Evolutionary conservation across 2,113 vertebrate species (phyloP).

Genomic region (Melanerpes aurifrons): DNA sequence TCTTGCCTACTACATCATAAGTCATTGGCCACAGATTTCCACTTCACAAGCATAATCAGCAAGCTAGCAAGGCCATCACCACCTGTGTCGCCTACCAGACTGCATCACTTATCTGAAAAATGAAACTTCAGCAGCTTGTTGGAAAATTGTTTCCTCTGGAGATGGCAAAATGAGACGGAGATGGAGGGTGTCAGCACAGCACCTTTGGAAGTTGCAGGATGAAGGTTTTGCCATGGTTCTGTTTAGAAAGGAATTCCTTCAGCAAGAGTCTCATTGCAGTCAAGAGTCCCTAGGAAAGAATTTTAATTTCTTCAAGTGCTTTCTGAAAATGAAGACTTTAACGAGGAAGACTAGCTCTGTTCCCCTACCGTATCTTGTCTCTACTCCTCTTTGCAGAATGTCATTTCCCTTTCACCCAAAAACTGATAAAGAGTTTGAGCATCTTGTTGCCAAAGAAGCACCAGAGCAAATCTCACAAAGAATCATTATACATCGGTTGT

Average conservation of each 20-base stretch:
- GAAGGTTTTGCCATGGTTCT: background rate
- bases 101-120: background rate
- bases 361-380: background rate
- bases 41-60: background rate
- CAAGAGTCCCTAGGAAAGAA: background rate
- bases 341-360: background rate
- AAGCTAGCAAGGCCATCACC: accelerated
- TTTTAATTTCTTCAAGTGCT: background rate
- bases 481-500: background rate
- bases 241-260: background rate
- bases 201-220: background rate
- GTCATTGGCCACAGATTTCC: background rate
- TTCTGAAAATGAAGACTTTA: background rate
- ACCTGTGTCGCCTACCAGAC: background rate
- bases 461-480: background rate
- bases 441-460: background rate
- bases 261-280: background rate
- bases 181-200: background rate
- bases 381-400: background rate
- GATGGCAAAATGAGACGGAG: background rate
- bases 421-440: background rate
- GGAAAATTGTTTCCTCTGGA: background rate
- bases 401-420: background rate
- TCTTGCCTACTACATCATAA: background rate
- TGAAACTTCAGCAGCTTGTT: background rate